Evolutionary conservation across 53 echinoderm and acorn worm species (phyloP).

Genomic region (Astropecten irregularis): DNA sequence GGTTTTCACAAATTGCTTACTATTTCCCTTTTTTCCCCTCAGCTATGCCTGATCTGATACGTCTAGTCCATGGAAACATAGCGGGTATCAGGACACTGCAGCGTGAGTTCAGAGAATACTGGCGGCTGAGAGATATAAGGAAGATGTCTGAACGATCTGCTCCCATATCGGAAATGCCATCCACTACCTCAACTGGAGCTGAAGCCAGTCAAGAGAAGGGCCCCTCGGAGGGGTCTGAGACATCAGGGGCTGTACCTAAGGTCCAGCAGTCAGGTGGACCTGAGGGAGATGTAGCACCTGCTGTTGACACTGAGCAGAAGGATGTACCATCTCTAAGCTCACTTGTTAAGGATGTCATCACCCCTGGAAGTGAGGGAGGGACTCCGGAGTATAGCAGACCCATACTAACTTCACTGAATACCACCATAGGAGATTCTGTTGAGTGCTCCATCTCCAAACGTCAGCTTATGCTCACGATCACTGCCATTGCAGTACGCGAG

Average conservation of each 20-base stretch:
- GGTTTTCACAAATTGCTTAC: too few relatives aligned
- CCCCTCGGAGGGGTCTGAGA: not conserved
- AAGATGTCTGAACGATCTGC: not conserved
- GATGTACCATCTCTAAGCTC: not conserved
- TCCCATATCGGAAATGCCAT: not conserved
- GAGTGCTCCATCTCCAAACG: conserved; percentile 86
- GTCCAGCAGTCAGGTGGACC: not conserved
- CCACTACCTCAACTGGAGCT: not conserved
- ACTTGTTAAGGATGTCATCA: too few relatives aligned
- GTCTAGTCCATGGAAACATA: conserved; percentile 89
- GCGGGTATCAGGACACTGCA: conserved; percentile 87
- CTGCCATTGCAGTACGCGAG: conserved; percentile 81
- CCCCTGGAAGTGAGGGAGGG: not conserved
- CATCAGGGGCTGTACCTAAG: too few relatives aligned
- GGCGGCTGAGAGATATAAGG: conserved; percentile 63
- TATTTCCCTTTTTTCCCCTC: not conserved
- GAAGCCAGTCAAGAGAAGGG: not conserved
- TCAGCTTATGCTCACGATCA: conserved; percentile 86
- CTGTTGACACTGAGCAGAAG: not conserved
- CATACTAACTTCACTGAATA: not conserved
- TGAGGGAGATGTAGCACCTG: not conserved
- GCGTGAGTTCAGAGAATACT: conserved; percentile 84
- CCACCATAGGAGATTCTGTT: not conserved
- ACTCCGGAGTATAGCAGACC: not conserved
- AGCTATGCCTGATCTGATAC: conserved; percentile 93